phyloP scores from a whole-genome alignment of 2,888 invertebrate species.

The Imbricaverruca yamaguchii region DNA sequence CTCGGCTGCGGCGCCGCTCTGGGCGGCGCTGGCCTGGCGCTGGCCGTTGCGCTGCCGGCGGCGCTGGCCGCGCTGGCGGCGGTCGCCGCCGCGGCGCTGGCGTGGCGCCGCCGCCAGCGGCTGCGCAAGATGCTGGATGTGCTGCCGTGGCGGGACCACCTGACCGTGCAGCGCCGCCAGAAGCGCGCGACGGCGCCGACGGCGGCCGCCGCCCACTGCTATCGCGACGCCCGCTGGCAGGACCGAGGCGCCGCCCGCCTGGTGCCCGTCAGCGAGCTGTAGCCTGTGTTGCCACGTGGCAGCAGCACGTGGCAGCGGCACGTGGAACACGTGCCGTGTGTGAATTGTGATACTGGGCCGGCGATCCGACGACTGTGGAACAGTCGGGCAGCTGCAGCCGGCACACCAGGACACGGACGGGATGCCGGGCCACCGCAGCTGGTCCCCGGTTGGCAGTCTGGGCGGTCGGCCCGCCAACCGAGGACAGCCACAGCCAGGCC shows the following conservation, averaged over 20 bases:
- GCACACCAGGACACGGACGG: too few relatives aligned
- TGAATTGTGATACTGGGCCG: too few relatives aligned
- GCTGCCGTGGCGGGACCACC: conserved; percentile 19
- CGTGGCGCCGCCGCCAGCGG: background rate
- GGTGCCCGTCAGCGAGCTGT: conserved; percentile 21
- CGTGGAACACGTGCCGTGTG: too few relatives aligned
- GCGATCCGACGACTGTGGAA: too few relatives aligned
- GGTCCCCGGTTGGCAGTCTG: too few relatives aligned
- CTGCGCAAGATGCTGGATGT: conserved; percentile 20
- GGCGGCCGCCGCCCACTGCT: background rate
- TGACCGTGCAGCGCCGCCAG: background rate
- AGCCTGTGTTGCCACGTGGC: background rate
- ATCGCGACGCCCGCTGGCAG: background rate
- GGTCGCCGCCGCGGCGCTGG: background rate
- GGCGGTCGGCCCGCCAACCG: too few relatives aligned
- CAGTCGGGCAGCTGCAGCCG: too few relatives aligned
- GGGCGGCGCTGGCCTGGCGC: background rate
- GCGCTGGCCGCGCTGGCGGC: background rate
- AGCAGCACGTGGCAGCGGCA: too few relatives aligned
- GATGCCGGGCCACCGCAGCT: too few relatives aligned
- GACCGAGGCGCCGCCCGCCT: background rate
- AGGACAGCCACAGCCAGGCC: too few relatives aligned
- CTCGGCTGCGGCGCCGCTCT: background rate
- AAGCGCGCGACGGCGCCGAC: background rate
- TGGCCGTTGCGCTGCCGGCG: background rate